A percentile compares a stretch with the other conserved stretches of the same genome.
These are phyloP conservation scores for Otis tarda DNA, from an alignment of 2,113 vertebrate species.

Conservation along the genomic window DNA sequence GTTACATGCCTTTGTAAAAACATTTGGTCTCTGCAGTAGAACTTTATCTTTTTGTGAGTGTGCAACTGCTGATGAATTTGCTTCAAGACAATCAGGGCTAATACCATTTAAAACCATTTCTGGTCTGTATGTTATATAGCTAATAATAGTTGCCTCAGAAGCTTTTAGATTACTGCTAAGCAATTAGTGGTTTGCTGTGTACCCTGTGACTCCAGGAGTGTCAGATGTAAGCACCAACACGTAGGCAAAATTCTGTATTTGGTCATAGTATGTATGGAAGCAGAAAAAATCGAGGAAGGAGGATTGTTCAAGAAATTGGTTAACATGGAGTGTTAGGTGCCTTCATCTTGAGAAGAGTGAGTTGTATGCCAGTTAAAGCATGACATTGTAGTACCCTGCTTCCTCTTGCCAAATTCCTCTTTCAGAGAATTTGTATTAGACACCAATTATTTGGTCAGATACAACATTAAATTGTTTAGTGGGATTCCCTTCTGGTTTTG, in stretches of 20 bases:
- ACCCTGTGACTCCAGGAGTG: not conserved
- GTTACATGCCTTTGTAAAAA: too few species aligned
- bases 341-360: not conserved
- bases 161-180: not conserved
- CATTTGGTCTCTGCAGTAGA: not conserved
- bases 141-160: not conserved
- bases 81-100: not conserved
- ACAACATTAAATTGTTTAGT: not conserved
- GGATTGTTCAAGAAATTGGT: not conserved
- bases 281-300: not conserved
- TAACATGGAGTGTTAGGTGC: accelerated
- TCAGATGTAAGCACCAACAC: not conserved
- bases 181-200: not conserved
- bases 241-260: not conserved
- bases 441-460: not conserved
- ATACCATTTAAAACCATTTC: not conserved
- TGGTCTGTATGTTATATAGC: not conserved
- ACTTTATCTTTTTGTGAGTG: not conserved
- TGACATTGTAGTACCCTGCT: not conserved
- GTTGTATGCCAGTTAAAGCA: not conserved
- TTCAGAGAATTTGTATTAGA: not conserved
- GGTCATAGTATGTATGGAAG: not conserved
- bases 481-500: not conserved
- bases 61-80: not conserved
- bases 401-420: not conserved